These are phyloP conservation scores for Ypsolopha sequella DNA, from an alignment of 2,888 invertebrate species.

Conservation along the genomic window DNA sequence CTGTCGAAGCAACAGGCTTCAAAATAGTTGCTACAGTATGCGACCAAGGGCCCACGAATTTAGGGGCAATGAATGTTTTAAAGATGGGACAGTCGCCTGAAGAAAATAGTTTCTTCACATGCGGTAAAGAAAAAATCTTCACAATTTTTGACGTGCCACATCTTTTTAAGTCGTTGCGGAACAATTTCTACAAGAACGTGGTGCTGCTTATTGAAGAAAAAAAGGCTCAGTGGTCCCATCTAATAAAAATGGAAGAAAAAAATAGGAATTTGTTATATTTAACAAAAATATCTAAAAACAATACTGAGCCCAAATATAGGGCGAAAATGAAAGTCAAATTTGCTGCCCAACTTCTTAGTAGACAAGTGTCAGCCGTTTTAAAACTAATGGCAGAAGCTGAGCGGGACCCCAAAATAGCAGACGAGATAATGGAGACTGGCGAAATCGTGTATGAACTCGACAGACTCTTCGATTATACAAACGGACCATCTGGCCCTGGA, in stretches of 20 bases:
- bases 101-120: too few species aligned
- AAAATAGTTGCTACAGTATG: conserved; percentile 9
- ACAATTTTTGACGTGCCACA: conserved; percentile 9
- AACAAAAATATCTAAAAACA: conserved; percentile 1
- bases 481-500: conserved; percentile 12
- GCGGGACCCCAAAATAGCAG: too few species aligned
- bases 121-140: conserved; percentile 6
- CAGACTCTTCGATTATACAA: conserved; percentile 10
- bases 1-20: conserved; percentile 4
- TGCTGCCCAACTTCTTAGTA: too few species aligned
- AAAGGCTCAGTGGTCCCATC: conserved; percentile 7
- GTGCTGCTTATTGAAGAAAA: conserved; percentile 6
- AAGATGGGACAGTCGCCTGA: too few species aligned
- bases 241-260: conserved; percentile 4
- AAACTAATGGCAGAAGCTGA: too few species aligned
- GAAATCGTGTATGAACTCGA: conserved; percentile 8
- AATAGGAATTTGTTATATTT: conserved; percentile 3
- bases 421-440: conserved; percentile 9
- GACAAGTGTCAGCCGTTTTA: too few species aligned
- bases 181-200: too few species aligned
- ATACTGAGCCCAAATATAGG: not conserved
- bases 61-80: conserved; percentile 6
- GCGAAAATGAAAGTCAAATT: too few species aligned
- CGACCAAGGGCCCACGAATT: conserved; percentile 12
- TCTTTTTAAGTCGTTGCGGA: conserved; percentile 2